These are phyloP conservation scores for Latheticus oryzae DNA, from an alignment of 2,888 invertebrate genomes.

Conservation along the genomic window DNA sequence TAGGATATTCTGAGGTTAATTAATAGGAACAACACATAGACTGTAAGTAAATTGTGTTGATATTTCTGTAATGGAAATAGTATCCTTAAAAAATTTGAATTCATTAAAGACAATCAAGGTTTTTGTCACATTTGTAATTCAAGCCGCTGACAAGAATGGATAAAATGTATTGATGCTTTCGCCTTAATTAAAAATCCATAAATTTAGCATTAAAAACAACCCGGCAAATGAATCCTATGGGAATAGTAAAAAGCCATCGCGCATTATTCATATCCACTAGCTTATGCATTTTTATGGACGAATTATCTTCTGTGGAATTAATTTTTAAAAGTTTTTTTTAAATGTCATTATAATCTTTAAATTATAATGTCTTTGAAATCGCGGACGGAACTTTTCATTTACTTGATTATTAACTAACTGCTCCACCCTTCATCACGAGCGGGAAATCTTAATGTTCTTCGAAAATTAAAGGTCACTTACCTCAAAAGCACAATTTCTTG, in stretches of 20 bases:
- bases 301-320: neutral
- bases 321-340: slow-evolving; percentile 6
- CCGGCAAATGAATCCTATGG: slow-evolving; percentile 8
- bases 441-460: slow-evolving; percentile 12
- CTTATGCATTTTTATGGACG: slow-evolving; percentile 13
- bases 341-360: slow-evolving; percentile 3
- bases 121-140: slow-evolving; percentile 14
- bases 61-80: slow-evolving; percentile 27
- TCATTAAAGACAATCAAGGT: slow-evolving; percentile 31
- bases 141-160: slow-evolving; percentile 16
- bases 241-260: neutral
- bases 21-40: slow-evolving; percentile 26
- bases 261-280: slow-evolving; percentile 2
- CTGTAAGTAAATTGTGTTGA: slow-evolving; percentile 24
- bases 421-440: slow-evolving; percentile 10
- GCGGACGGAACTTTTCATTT: slow-evolving; percentile 10
- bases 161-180: slow-evolving; percentile 19
- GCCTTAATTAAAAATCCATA: slow-evolving; percentile 29
- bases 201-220: slow-evolving; percentile 24
- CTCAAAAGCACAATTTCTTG: too few relatives aligned
- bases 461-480: slow-evolving; percentile 3
- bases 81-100: slow-evolving; percentile 34
- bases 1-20: slow-evolving; percentile 25
- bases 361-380: slow-evolving; percentile 5
- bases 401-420: slow-evolving; percentile 6